Evolutionary conservation across 2,797 vertebrate genomes (phyloP).

Genomic region (Rhincodon typus): DNA sequence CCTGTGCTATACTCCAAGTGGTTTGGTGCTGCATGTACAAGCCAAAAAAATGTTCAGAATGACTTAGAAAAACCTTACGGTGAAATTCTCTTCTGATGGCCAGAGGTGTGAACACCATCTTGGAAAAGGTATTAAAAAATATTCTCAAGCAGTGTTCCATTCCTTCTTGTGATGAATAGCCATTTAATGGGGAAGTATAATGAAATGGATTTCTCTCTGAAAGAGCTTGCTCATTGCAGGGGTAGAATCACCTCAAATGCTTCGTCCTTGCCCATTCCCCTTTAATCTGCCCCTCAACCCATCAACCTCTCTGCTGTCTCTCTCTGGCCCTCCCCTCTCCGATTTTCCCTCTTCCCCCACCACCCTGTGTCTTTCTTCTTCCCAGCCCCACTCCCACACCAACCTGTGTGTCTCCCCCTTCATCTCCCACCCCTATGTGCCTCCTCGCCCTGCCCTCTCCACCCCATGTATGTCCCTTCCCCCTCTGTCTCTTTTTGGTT

Average conservation of each 20-base stretch:
- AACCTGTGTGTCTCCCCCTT: too few relatives aligned
- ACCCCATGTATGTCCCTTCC: neutral
- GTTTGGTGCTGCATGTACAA: too few relatives aligned
- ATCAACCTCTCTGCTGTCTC: neutral
- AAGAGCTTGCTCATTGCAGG: neutral
- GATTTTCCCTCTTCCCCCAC: neutral
- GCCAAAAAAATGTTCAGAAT: neutral
- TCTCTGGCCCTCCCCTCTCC: neutral
- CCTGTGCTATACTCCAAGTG: neutral
- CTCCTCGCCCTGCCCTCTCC: too few relatives aligned
- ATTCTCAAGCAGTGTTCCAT: neutral
- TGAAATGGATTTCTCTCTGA: neutral
- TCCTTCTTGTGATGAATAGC: neutral
- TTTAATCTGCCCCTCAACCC: neutral
- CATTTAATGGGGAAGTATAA: neutral
- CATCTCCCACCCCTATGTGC: too few relatives aligned
- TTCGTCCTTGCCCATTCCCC: neutral
- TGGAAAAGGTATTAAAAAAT: neutral
- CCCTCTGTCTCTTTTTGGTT: neutral
- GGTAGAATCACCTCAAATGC: neutral
- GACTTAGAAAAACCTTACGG: neutral
- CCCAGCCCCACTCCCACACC: slow-evolving; percentile 49
- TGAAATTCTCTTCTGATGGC: neutral
- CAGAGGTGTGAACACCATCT: neutral
- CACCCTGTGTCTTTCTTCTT: neutral